phyloP scores from a whole-genome alignment of 1,140 invertebrate species.

The Drosophila dunni region DNA sequence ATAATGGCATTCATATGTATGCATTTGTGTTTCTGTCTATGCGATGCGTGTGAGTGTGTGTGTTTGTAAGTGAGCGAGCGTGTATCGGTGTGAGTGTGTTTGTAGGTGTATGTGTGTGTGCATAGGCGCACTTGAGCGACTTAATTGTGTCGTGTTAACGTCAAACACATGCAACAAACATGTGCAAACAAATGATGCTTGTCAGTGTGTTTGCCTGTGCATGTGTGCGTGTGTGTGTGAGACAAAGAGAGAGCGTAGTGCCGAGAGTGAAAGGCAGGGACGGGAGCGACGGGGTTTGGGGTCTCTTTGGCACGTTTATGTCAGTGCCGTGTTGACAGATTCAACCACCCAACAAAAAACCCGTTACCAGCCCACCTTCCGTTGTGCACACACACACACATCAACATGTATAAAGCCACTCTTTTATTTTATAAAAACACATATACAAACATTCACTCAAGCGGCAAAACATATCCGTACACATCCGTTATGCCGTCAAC shows the following conservation, averaged over 20 bases:
- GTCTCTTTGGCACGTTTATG: conserved; percentile 53
- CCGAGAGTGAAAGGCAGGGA: neutral
- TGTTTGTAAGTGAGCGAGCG: neutral
- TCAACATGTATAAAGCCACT: conserved; percentile 67
- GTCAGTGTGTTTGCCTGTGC: conserved; percentile 13
- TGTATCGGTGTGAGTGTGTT: neutral
- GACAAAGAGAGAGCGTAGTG: conserved; percentile 1
- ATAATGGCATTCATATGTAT: conserved; percentile 67
- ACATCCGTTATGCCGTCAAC: conserved; percentile 63
- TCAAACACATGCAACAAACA: conserved; percentile 82
- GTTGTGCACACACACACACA: conserved; percentile 30
- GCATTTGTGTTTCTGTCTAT: conserved; percentile 2
- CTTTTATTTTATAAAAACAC: conserved; percentile 75
- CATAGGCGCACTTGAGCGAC: conserved; percentile 78
- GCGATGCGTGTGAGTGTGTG: conserved; percentile 7
- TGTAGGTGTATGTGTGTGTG: conserved; percentile 22
- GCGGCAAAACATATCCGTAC: conserved; percentile 81
- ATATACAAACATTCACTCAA: conserved; percentile 74
- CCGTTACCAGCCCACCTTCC: conserved; percentile 45
- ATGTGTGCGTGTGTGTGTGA: conserved; percentile 10
- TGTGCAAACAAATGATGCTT: conserved; percentile 75
- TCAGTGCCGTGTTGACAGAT: conserved; percentile 74
- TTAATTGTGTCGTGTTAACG: conserved; percentile 82
- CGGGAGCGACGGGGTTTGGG: conserved; percentile 1
- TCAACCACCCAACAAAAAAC: conserved; percentile 76